Conservation (phyloP, 2,888 invertebrate genomes). For the Patella ulyssiponensis region DNA sequence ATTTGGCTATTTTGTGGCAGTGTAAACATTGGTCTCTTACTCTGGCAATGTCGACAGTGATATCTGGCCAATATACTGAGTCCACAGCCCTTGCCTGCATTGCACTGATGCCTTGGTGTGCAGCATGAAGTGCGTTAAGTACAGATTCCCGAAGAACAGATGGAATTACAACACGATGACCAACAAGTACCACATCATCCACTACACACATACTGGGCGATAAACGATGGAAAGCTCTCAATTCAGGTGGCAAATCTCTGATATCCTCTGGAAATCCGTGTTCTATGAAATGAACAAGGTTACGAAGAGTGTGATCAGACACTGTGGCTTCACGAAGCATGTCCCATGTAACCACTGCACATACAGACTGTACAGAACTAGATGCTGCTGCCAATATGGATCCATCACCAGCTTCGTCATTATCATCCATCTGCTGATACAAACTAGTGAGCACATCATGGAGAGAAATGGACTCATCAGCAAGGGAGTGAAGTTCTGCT, state of each 20-base stretch:
- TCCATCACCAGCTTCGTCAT: slow-evolving; percentile 20
- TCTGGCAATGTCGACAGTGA: slow-evolving; percentile 33
- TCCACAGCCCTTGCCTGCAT: slow-evolving; percentile 37
- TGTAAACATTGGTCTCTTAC: slow-evolving; percentile 34
- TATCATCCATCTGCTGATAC: neutral
- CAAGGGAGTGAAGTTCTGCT: slow-evolving; percentile 7
- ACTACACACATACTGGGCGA: slow-evolving; percentile 31
- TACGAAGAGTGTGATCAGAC: slow-evolving; percentile 28
- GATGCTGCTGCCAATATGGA: slow-evolving; percentile 31
- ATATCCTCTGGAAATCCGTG: slow-evolving; percentile 21
- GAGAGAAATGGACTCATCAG: neutral
- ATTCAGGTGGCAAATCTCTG: slow-evolving; percentile 12
- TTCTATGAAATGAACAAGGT: slow-evolving; percentile 24
- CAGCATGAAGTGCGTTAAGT: slow-evolving; percentile 38
- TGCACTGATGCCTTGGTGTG: slow-evolving; percentile 35
- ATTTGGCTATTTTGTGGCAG: slow-evolving; percentile 36
- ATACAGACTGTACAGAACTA: slow-evolving; percentile 21
- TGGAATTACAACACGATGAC: slow-evolving; percentile 35
- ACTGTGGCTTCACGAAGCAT: slow-evolving; percentile 21
- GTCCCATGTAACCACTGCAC: slow-evolving; percentile 37
- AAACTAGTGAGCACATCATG: slow-evolving; percentile 11
- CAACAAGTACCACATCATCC: slow-evolving; percentile 37
- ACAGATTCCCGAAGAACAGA: slow-evolving; percentile 9
- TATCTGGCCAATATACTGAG: slow-evolving; percentile 40
- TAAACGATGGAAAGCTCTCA: slow-evolving; percentile 30